Evolutionary conservation across 2,888 invertebrate genomes (phyloP), one percentile per base, ranked within the genome.

Genomic region (Harpagoxenus sublaevis): DNA sequence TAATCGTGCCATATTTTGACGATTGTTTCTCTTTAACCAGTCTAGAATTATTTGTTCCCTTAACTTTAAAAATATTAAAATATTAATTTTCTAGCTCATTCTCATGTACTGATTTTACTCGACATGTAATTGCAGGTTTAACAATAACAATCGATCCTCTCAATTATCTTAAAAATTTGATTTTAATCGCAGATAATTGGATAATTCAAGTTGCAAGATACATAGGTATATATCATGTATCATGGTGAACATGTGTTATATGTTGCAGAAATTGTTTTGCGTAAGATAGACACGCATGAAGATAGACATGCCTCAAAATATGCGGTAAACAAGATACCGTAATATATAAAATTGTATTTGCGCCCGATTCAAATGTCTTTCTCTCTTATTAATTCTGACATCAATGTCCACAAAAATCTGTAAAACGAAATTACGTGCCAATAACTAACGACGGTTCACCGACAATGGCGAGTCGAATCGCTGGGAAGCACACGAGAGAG

Each of bases 391-490:
- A 65, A 83, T 77, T 83, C 10, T 39, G 62, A 78, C 42, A n/a
- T 53, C 39, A 45, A 45, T 10, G 79, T 35, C 83, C 55, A 86
- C 83, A 87, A 90, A 89, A 90, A 90, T 90, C 84, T 86, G 75
- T 89, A 86, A 89, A 90, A 90, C 85, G 85, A 87, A 87, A 88
- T 87, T 87, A 87, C 83, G 87, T 84, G 84, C 87, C 91, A 90
- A 93, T 93, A 93, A 94, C 92, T 92, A 94, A 94, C 90, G 87
- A 92, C 70, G 57, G 31, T 77, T 90, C 88, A 88, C 88, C 90
- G 92, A 93, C 93, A 93, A 93, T 93, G 91, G 92, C 89, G 90
- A 91, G 89, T 89, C 91, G 91, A 90, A 89, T 91, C 85, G 89
- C 82, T 88, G 84, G 87, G 85, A 82, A 84, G 88, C 91, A 86